Evolutionary conservation across 2,113 vertebrate genomes (phyloP), one percentile per base, ranked within the genome.

Genomic region (Pterocles burchelli): DNA sequence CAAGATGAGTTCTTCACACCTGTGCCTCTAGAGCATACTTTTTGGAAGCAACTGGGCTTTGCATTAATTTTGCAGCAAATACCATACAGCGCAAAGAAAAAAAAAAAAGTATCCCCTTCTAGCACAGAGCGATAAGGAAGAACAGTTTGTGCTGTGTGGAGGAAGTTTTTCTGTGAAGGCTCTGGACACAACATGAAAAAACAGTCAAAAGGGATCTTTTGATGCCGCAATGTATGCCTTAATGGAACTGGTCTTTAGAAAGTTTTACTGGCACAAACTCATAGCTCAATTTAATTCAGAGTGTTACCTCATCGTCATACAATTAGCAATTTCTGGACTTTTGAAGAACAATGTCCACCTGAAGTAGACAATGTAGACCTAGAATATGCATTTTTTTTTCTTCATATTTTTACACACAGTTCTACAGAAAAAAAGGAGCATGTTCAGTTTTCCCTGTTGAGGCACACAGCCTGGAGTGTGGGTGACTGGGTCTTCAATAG

Each of bases 1-100:
- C 10, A 86, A 83, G 95, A 95, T 22, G 80, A 90, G 62, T 74
- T 96, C 96, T 96, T 95, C 80, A 93, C 92, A 96, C 93, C 86
- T 96, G 92, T 89, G 95, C 49, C 70, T 92, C 80, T 96, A 83
- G 95, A 97, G 73, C 65, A 88, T 86, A 63, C 55, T 80, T 86
- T 94, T 87, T 92, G 83, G 73, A 92, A 84, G 72, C 65, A 70
- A 87, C 11, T 49, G 36, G 62, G 49, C 46, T 84, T 93, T 94
- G 90, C 83, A 93, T 94, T 92, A 96, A 94, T 94, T 90, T 94
- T 86, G 34, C 41, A 77, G 76, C 11, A 85, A 92, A 93, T 52
- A 57, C 12, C 4, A 28, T 38, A 62, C 11, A 72, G 16, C 17
- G 13, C 17, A 68, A 81, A 63, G 10, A 3, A 41, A 17, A 65